A percentile compares a stretch with the other conserved stretches of the same genome.
Conservation (phyloP, 2,113 vertebrate genomes). For the Rhadina sibilatrix region DNA sequence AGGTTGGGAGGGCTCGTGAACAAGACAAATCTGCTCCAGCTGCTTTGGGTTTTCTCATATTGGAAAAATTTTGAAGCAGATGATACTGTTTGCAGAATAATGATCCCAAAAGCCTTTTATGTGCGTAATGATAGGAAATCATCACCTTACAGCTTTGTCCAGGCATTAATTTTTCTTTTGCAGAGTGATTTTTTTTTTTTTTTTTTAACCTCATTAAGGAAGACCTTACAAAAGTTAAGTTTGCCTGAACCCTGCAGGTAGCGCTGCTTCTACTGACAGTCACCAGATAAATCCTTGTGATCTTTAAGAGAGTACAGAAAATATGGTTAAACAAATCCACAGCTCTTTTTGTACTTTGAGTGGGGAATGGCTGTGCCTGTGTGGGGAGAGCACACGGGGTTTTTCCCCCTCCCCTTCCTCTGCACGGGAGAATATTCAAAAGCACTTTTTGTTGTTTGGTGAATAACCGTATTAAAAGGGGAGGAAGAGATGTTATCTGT, state of each 20-base stretch:
- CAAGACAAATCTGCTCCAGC: constrained; percentile 4
- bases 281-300: background rate
- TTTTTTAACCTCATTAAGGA: background rate
- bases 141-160: background rate
- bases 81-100: background rate
- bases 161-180: background rate
- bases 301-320: background rate
- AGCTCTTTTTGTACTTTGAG: background rate
- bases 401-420: background rate
- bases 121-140: background rate
- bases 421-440: constrained; percentile 52
- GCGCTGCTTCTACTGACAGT: background rate
- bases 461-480: constrained; percentile 62
- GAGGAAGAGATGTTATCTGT: constrained; percentile 70
- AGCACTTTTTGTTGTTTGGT: constrained; percentile 57
- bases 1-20: background rate
- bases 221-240: background rate
- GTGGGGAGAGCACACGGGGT: background rate
- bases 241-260: background rate
- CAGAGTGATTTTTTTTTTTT: background rate
- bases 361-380: background rate
- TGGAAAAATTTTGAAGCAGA: background rate
- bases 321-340: background rate
- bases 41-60: background rate
- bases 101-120: background rate